Conservation (phyloP, 2,797 vertebrate species). For the Anguilla marmorata region DNA sequence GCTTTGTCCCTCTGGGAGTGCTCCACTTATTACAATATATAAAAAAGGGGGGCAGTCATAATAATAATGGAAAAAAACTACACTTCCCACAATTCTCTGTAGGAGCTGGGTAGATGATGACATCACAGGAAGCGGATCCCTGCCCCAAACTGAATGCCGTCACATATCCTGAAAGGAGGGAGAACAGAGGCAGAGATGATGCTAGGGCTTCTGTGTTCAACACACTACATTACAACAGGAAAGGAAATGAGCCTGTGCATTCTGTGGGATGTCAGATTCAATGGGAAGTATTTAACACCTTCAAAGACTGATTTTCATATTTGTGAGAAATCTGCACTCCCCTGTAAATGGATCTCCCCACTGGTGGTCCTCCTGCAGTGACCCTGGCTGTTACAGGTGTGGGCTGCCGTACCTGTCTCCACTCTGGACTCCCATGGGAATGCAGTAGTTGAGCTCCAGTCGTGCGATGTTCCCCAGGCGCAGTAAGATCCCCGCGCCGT, state of each 20-base stretch:
- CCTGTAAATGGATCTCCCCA: background rate
- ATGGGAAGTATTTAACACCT: background rate
- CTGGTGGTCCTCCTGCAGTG: background rate
- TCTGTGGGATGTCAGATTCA: background rate
- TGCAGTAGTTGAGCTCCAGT: conserved; percentile 95
- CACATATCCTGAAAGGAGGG: conserved; percentile 83
- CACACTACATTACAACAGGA: background rate
- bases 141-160: conserved; percentile 93
- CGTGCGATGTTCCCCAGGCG: conserved; percentile 94
- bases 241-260: background rate
- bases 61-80: conserved; percentile 21
- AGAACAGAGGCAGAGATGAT: conserved; percentile 16
- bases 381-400: conserved; percentile 10
- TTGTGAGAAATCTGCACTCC: background rate
- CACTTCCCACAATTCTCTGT: conserved; percentile 32
- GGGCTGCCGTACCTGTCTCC: conserved; percentile 82
- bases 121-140: conserved; percentile 87
- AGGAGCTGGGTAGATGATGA: conserved; percentile 40
- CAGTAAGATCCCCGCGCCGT: conserved; percentile 87
- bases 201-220: background rate
- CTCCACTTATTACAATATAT: conserved; percentile 60
- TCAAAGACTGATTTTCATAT: background rate
- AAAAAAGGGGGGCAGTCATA: conserved; percentile 33
- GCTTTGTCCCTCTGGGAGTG: conserved; percentile 64
- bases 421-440: conserved; percentile 94